Conservation (phyloP, 2,113 vertebrate species). For the Phycodurus eques region DNA sequence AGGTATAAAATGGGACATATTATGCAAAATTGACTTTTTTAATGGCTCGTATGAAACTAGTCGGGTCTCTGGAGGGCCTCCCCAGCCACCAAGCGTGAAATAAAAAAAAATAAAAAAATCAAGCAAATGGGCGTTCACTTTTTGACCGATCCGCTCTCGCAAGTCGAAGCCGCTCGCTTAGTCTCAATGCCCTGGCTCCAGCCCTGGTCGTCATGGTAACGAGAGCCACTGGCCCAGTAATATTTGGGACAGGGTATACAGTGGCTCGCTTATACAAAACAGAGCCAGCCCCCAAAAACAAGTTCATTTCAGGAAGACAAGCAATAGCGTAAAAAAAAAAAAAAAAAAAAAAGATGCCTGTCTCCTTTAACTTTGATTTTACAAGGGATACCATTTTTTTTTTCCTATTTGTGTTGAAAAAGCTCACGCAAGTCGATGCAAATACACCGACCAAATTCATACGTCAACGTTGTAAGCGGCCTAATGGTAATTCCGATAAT, state of each 20-base stretch:
- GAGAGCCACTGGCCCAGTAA: too few relatives aligned
- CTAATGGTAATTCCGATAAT: not conserved
- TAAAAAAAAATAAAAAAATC: not conserved
- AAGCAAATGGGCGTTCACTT: too few relatives aligned
- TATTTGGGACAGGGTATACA: too few relatives aligned
- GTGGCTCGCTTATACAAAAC: too few relatives aligned
- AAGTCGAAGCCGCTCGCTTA: too few relatives aligned
- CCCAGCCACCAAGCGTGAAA: not conserved
- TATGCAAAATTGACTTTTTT: not conserved
- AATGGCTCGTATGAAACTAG: not conserved
- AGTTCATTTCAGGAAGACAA: too few relatives aligned
- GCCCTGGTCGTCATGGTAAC: too few relatives aligned
- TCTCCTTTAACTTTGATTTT: not conserved
- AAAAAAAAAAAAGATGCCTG: too few relatives aligned
- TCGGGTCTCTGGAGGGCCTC: not conserved
- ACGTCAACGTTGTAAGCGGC: not conserved
- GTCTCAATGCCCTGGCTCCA: too few relatives aligned
- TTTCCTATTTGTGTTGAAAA: not conserved
- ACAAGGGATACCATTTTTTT: not conserved
- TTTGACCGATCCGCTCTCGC: too few relatives aligned
- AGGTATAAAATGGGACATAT: not conserved
- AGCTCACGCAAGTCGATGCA: not conserved
- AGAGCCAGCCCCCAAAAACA: too few relatives aligned
- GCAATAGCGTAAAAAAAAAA: too few relatives aligned
- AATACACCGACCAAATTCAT: not conserved